Evolutionary conservation across 2,888 invertebrate genomes (phyloP), one percentile per base, ranked within the genome.

Genomic region (Glyphotaelius pellucidus): DNA sequence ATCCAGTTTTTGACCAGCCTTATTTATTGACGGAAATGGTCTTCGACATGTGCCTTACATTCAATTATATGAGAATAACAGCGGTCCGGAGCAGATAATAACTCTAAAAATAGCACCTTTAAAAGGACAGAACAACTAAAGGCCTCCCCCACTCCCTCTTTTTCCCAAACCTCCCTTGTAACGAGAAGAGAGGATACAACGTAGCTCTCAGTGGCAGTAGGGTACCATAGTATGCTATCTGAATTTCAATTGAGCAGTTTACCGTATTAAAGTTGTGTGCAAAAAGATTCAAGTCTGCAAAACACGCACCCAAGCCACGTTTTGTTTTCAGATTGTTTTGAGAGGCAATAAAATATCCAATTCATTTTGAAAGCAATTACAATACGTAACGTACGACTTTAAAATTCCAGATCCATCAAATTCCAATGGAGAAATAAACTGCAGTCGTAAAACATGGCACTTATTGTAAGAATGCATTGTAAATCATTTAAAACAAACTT

Each of bases 391-490:
- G 9, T 67, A 67, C 67, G 67, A 25, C 67, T 67, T 67, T 67
- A 67, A 67, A n/a, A 67, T 67, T 67, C 67, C 67, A 67, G 67
- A 67, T 67, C 67, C 67, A 67, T 67, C 67, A 67, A 67, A 67
- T 67, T 67, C 67, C 67, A 2, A 67, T 67, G 67, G 67, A 67
- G 25, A 67, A 67, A 67, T 67, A 67, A 67, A 67, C 67, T 67
- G 67, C 67, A 25, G 25, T 25, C 67, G 67, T 67, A 67, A 67
- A 67, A 67, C 67, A 67, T 67, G 67, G 67, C 67, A 67, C 67
- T 67, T 67, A 67, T n/a, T 67, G 67, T 67, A 67, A 67, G 67
- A 67, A 67, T 67, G 67, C 67, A 67, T 67, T 67, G 67, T 67
- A 67, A 67, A 67, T 67, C 67, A n/a, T 67, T 67, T 67, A 67